Evolutionary conservation across 2,113 vertebrate species (phyloP).

Genomic region (Rallus limicola): DNA sequence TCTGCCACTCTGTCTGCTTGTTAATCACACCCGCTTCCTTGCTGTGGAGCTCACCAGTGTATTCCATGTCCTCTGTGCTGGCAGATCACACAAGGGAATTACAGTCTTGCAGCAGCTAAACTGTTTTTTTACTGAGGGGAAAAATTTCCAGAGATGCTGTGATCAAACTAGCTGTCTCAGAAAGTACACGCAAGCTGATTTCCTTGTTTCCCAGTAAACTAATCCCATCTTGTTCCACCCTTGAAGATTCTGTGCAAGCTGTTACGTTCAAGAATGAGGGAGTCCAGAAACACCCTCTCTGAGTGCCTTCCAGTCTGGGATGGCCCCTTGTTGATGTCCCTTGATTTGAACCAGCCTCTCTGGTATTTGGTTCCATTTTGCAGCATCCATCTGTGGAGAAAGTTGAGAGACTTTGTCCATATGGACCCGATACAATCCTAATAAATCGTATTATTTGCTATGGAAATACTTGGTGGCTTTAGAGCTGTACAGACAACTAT

Average conservation of each 20-base stretch:
- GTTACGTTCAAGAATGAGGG: neutral
- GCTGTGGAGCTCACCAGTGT: neutral
- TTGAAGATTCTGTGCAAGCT: neutral
- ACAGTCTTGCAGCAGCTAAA: neutral
- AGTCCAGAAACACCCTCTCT: neutral
- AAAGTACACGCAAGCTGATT: neutral
- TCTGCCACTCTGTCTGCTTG: neutral
- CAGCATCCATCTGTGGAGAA: neutral
- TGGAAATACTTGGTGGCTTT: neutral
- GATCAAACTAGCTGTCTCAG: neutral
- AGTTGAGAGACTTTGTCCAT: neutral
- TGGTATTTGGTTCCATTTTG: neutral
- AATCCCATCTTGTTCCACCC: neutral
- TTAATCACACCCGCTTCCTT: neutral
- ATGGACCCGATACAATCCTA: neutral
- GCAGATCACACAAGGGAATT: neutral
- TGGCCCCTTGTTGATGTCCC: neutral
- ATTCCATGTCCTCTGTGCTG: neutral
- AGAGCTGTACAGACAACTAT: neutral
- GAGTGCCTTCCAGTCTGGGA: neutral
- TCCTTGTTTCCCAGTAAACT: neutral
- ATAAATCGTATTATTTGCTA: neutral
- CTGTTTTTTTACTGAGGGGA: neutral
- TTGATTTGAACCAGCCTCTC: neutral
- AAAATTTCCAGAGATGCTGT: rapidly evolving